Conservation (phyloP, 1,140 invertebrate genomes). For the Heliconius nattereri region DNA sequence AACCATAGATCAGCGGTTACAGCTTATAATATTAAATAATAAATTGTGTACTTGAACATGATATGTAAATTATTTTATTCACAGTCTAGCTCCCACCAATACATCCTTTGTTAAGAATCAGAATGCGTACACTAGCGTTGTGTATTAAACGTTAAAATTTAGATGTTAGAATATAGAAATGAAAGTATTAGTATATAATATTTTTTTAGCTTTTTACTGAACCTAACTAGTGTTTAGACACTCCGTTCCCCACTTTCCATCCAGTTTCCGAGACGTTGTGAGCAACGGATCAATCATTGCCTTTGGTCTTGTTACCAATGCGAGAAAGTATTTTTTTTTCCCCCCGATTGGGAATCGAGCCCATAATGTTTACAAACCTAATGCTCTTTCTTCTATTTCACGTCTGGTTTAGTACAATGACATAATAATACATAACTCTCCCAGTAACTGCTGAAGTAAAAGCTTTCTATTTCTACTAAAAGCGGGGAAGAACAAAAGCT, state of each 20-base stretch:
- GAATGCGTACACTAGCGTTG: constrained; percentile 28
- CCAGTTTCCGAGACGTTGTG: no score
- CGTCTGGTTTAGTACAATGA: neutral
- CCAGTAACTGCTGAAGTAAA: neutral
- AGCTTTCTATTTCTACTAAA: neutral
- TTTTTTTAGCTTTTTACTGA: no score
- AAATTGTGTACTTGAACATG: neutral
- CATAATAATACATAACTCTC: neutral
- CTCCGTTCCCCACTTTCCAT: no score
- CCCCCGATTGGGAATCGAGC: no score
- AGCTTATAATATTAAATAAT: no score
- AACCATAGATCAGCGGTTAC: no score
- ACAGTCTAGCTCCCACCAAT: constrained; percentile 23
- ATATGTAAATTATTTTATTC: constrained; percentile 32
- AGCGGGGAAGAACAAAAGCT: neutral
- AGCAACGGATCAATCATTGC: no score
- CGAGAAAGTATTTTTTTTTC: no score
- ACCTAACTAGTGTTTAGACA: no score
- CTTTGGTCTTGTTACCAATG: no score
- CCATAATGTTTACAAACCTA: no score
- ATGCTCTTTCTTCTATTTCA: neutral
- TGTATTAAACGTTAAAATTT: neutral
- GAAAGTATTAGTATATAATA: neutral
- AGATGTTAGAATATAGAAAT: neutral
- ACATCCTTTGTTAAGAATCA: constrained; percentile 26